A percentile compares a stretch with the other conserved stretches of the same genome.
Evolutionary conservation across 2,888 invertebrate species (phyloP).

Genomic region (Hesperia comma): DNA sequence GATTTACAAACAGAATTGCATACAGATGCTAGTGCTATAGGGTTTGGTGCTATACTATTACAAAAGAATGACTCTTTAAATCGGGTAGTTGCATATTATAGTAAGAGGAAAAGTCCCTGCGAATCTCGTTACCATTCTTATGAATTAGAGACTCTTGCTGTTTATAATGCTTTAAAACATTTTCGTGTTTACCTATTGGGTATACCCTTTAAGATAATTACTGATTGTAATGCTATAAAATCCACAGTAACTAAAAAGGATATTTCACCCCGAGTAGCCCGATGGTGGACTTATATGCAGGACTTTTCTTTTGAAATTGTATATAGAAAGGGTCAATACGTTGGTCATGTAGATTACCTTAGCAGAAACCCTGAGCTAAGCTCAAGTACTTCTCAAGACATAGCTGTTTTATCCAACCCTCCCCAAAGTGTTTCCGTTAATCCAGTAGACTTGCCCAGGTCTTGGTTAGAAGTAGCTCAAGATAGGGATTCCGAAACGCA

Average conservation of each 20-base stretch:
- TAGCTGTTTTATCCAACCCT: too few relatives aligned
- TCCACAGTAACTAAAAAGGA: conserved; percentile 43
- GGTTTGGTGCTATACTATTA: too few relatives aligned
- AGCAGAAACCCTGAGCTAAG: too few relatives aligned
- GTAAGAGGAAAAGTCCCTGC: conserved; percentile 45
- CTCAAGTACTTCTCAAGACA: too few relatives aligned
- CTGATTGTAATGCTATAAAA: conserved; percentile 12
- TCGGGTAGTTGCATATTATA: conserved; percentile 52
- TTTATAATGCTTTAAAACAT: conserved; percentile 43
- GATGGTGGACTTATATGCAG: conserved; percentile 46
- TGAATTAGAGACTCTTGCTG: conserved; percentile 59
- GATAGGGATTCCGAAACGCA: conserved; percentile 39
- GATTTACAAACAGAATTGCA: too few relatives aligned
- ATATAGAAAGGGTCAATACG: conserved; percentile 5
- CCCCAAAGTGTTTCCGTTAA: too few relatives aligned
- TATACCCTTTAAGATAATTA: conserved; percentile 5
- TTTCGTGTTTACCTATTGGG: conserved; percentile 9
- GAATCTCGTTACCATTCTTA: conserved; percentile 48
- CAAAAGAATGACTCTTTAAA: too few relatives aligned
- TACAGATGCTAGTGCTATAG: too few relatives aligned
- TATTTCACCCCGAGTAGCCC: conserved; percentile 41
- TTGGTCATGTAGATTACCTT: conserved; percentile 3
- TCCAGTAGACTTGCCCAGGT: not conserved
- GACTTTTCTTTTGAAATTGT: conserved; percentile 41
- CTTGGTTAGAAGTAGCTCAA: conserved; percentile 41